Evolutionary conservation across 2,113 vertebrate genomes (phyloP).

Genomic region (Amblyornis subalaris): DNA sequence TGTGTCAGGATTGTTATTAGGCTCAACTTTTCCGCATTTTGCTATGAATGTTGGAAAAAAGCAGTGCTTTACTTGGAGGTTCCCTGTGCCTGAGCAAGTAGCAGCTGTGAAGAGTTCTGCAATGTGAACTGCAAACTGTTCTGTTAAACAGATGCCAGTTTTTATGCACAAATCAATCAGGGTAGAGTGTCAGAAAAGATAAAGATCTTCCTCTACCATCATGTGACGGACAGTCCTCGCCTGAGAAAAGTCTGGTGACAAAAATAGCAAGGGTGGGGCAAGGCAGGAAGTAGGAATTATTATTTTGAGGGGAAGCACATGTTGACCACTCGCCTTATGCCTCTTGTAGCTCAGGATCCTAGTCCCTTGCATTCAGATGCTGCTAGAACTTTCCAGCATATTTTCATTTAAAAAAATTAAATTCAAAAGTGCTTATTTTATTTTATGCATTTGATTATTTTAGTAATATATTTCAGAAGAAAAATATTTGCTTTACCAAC

Average conservation of each 20-base stretch:
- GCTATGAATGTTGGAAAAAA: background rate
- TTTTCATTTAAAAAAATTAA: background rate
- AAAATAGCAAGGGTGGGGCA: conserved; percentile 39
- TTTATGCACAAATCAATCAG: background rate
- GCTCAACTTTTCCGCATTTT: background rate
- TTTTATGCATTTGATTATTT: background rate
- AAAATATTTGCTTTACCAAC: background rate
- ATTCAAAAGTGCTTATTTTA: background rate
- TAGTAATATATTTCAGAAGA: background rate
- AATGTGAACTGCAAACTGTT: background rate
- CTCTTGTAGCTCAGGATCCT: background rate
- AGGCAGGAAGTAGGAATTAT: conserved; percentile 10
- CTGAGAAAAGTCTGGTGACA: background rate
- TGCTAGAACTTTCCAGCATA: background rate
- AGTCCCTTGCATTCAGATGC: background rate
- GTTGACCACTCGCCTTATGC: background rate
- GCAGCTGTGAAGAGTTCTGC: background rate
- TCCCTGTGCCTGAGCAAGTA: background rate
- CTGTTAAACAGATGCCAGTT: background rate
- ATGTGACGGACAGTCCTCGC: background rate
- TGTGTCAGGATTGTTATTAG: background rate
- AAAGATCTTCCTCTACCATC: background rate
- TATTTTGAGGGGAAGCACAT: conserved; percentile 3
- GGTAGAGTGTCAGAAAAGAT: background rate
- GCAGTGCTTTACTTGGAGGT: fast-evolving